Conservation (phyloP, 2,888 invertebrate genomes). For the Dinocampus coccinellae region DNA sequence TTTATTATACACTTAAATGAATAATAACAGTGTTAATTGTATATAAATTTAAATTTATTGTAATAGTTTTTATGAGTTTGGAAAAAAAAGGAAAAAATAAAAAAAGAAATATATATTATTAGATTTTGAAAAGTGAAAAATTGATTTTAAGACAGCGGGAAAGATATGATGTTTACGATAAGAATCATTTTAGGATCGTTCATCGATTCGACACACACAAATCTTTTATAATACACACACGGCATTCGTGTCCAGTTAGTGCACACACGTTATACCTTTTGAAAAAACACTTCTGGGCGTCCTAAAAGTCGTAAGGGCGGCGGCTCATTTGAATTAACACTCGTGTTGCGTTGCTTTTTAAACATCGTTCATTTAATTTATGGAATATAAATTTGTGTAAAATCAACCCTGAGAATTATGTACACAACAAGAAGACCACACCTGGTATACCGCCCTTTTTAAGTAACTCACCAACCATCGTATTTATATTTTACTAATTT, state of each 20-base stretch:
- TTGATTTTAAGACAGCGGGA: constrained; percentile 16
- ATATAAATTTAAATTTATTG: too few species aligned
- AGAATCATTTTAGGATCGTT: not conserved
- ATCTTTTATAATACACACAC: constrained; percentile 23
- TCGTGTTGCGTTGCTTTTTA: constrained; percentile 39
- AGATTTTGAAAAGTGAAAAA: not conserved
- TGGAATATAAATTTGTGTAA: constrained; percentile 48
- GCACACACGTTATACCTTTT: constrained; percentile 43
- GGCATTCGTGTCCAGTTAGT: not conserved
- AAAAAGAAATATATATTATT: not conserved
- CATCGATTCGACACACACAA: not conserved
- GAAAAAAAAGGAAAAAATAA: not conserved
- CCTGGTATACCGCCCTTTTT: constrained; percentile 23
- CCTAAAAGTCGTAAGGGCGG: constrained; percentile 47
- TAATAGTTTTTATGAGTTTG: not conserved
- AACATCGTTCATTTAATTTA: constrained; percentile 44
- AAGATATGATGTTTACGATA: constrained; percentile 34
- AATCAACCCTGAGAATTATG: constrained; percentile 40
- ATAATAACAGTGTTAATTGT: too few species aligned
- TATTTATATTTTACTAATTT: constrained; percentile 6
- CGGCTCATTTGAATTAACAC: constrained; percentile 46
- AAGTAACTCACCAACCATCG: constrained; percentile 5
- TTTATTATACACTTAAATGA: too few species aligned
- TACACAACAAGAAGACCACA: constrained; percentile 14
- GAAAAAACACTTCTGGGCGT: constrained; percentile 43